phyloP scores from a whole-genome alignment of 2,888 invertebrate species.

The Caenorhabditis panamensis region DNA sequence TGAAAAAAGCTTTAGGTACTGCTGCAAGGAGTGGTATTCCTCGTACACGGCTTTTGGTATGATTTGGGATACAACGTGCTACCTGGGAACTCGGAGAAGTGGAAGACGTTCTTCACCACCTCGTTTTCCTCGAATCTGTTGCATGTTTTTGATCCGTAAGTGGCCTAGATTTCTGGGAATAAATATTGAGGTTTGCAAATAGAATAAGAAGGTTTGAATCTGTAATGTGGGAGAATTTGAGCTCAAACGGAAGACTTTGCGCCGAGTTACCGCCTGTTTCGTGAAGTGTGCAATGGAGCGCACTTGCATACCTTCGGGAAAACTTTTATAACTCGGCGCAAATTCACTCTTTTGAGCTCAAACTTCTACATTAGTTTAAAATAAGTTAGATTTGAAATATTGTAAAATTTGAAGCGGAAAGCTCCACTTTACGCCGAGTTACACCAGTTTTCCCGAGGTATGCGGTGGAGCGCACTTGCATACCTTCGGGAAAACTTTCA shows the following conservation, averaged over 20 bases:
- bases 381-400: no score
- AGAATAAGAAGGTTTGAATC: no score
- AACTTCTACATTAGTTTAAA: not conserved
- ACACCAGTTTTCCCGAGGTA: no score
- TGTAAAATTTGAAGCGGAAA: no score
- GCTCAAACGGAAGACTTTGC: not conserved
- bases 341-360: no score
- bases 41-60: slow-evolving; percentile 32
- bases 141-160: slow-evolving; percentile 51
- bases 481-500: no score
- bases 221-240: not conserved
- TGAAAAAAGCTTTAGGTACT: slow-evolving; percentile 35
- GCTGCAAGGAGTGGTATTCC: slow-evolving; percentile 37
- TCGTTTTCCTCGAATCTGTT: slow-evolving; percentile 41
- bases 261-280: no score
- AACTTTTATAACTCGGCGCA: no score
- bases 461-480: no score
- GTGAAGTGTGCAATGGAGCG: not conserved
- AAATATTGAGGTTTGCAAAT: not conserved
- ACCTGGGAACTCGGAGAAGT: slow-evolving; percentile 21
- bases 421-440: no score
- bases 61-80: slow-evolving; percentile 20
- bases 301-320: no score
- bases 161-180: not conserved
- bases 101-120: slow-evolving; percentile 44